phyloP scores from a whole-genome alignment of 2,113 vertebrate genomes.

The Thamnaconus septentrionalis region DNA sequence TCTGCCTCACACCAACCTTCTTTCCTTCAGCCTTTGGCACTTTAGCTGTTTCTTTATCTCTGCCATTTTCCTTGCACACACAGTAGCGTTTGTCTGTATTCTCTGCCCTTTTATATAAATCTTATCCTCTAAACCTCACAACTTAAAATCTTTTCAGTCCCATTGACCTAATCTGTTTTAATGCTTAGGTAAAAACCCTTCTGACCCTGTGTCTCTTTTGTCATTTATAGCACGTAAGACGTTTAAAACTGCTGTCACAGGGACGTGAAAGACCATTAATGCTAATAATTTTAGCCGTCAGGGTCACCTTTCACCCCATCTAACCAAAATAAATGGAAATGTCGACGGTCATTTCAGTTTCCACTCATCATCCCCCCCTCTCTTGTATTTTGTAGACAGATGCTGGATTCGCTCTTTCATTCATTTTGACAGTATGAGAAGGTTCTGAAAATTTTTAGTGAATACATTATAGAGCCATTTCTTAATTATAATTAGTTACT shows the following conservation, averaged over 20 bases:
- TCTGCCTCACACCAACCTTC: not conserved
- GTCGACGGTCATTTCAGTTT: conserved; percentile 28
- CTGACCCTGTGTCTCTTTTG: not conserved
- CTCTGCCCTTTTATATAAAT: no score
- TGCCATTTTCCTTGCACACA: not conserved
- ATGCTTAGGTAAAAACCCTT: not conserved
- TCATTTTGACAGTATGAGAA: no score
- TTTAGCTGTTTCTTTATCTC: not conserved
- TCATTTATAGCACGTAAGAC: not conserved
- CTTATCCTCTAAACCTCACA: no score
- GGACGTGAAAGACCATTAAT: no score
- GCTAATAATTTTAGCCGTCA: conserved; percentile 6
- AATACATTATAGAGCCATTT: no score
- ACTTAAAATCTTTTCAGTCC: not conserved
- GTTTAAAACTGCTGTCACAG: no score
- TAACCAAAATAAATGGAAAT: conserved; percentile 27
- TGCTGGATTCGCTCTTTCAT: not conserved
- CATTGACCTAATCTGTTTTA: not conserved
- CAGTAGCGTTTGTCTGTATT: no score
- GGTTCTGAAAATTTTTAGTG: no score
- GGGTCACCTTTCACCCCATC: not conserved
- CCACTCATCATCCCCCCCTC: not conserved
- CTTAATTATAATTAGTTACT: no score
- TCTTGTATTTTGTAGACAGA: not conserved
- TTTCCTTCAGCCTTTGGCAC: not conserved